Evolutionary conservation across 2,113 vertebrate genomes (phyloP).

Genomic region (Neolamprologus tretocephalus): DNA sequence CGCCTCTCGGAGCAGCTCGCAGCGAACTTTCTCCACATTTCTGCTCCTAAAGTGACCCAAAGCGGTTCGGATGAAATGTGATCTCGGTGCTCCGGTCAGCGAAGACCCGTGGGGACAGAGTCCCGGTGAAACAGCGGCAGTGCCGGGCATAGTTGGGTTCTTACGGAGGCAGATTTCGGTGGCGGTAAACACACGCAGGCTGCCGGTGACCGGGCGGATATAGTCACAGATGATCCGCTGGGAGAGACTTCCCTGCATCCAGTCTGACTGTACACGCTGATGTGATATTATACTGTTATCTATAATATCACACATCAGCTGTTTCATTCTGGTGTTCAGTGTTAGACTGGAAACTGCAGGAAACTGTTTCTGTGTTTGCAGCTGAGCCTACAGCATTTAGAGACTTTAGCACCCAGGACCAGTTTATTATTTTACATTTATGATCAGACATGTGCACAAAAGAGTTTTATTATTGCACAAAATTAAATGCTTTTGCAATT

Average conservation of each 20-base stretch:
- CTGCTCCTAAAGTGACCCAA: background rate
- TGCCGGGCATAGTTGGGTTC: background rate
- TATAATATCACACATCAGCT: background rate
- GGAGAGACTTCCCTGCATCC: background rate
- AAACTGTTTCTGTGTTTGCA: background rate
- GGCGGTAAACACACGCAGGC: background rate
- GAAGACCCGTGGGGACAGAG: background rate
- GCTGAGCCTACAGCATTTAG: background rate
- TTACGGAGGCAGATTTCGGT: background rate
- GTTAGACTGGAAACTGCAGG: background rate
- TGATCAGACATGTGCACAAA: background rate
- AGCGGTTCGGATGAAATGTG: background rate
- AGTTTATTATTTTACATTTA: background rate
- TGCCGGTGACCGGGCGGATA: background rate
- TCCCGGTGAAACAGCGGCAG: background rate
- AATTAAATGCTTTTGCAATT: background rate
- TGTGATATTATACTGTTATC: background rate
- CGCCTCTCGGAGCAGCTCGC: background rate
- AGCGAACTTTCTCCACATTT: background rate
- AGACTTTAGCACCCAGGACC: background rate
- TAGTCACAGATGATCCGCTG: background rate
- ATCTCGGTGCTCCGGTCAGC: background rate
- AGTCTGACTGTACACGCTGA: background rate
- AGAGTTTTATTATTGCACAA: background rate
- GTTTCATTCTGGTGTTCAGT: background rate